Percentiles rank a stretch among this genome's conserved stretches.
phyloP scores from a whole-genome alignment of 2,113 vertebrate genomes.

The Pao palembangensis region DNA sequence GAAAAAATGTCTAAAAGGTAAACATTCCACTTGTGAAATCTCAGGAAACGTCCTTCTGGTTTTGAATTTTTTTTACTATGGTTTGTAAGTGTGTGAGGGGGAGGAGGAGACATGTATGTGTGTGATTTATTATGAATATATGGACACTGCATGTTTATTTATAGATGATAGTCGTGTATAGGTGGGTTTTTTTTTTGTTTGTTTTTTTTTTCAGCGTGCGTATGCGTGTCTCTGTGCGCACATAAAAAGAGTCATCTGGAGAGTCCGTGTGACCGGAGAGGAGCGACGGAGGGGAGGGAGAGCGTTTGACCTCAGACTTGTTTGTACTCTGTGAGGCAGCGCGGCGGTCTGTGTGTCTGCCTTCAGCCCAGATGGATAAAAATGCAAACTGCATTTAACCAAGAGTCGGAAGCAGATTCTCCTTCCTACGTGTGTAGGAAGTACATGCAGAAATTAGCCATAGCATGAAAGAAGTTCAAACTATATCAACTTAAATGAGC shows the following conservation, averaged over 20 bases:
- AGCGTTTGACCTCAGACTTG: slow-evolving; percentile 46
- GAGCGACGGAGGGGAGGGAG: slow-evolving; percentile 17
- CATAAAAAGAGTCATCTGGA: slow-evolving; percentile 52
- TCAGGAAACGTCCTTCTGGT: background rate
- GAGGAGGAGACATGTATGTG: slow-evolving; percentile 6
- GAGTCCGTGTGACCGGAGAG: slow-evolving; percentile 46
- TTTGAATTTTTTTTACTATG: slow-evolving; percentile 22
- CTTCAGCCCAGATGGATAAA: slow-evolving; percentile 1
- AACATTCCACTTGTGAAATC: background rate
- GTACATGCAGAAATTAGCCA: background rate
- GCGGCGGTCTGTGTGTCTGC: slow-evolving; percentile 14
- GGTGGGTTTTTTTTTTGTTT: background rate
- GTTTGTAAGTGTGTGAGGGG: slow-evolving; percentile 8
- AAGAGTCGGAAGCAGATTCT: background rate
- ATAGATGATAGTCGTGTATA: slow-evolving; percentile 31
- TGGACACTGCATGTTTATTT: slow-evolving; percentile 50
- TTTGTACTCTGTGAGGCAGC: slow-evolving; percentile 22
- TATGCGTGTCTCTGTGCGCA: slow-evolving; percentile 8
- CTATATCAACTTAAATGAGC: background rate
- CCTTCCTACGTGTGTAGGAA: background rate
- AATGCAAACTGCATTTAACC: background rate
- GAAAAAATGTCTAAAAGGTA: background rate
- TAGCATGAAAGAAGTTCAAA: background rate
- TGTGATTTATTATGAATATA: slow-evolving; percentile 53
- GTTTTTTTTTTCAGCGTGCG: background rate